phyloP scores from a whole-genome alignment of 2,797 vertebrate genomes.

The Catharus ustulatus region DNA sequence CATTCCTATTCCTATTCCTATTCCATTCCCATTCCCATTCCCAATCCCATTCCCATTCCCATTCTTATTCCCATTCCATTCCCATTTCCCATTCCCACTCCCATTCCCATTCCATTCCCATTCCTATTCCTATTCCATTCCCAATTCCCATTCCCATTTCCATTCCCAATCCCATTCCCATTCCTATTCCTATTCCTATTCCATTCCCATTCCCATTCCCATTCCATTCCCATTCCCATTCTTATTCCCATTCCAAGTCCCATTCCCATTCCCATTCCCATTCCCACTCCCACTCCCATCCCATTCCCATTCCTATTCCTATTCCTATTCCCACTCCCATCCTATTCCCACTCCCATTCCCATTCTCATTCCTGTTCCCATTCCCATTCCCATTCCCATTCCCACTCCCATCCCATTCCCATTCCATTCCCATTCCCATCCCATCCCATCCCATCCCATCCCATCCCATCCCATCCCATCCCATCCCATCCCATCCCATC shows the following conservation, averaged over 20 bases:
- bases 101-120: not conserved
- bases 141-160: not conserved
- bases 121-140: too few relatives aligned
- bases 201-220: not conserved
- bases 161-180: too few relatives aligned
- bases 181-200: not conserved
- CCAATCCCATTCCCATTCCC: too few relatives aligned
- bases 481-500: not conserved
- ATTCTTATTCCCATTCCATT: too few relatives aligned
- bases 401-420: too few relatives aligned
- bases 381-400: too few relatives aligned
- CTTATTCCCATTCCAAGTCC: not conserved
- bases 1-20: not conserved
- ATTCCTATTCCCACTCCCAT: too few relatives aligned
- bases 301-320: not conserved
- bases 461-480: not conserved
- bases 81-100: too few relatives aligned
- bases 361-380: not conserved
- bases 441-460: not conserved
- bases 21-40: not conserved
- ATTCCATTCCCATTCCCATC: not conserved
- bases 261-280: not conserved
- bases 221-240: not conserved
- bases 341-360: too few relatives aligned
- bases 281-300: too few relatives aligned